phyloP scores from a whole-genome alignment of 2,113 vertebrate genomes.

The Cygnus buccinator region DNA sequence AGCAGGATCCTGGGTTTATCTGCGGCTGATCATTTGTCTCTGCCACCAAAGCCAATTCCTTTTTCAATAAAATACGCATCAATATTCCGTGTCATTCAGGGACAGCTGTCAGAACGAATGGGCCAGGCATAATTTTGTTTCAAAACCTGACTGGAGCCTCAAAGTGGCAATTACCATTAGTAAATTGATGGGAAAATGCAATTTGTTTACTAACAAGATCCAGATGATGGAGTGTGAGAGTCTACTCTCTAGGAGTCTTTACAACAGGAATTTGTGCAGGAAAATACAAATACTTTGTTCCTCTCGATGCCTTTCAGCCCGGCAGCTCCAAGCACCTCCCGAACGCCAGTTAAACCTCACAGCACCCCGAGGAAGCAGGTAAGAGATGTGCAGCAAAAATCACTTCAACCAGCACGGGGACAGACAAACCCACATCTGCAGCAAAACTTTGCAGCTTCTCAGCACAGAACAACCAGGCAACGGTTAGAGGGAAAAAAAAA shows the following conservation, averaged over 20 bases:
- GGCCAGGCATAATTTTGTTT: constrained; percentile 22
- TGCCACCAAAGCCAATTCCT: background rate
- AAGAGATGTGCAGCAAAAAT: background rate
- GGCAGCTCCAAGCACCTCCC: background rate
- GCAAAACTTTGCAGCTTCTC: background rate
- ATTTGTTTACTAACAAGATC: constrained; percentile 60
- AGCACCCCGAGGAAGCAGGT: background rate
- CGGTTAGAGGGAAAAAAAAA: background rate
- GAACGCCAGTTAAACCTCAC: background rate
- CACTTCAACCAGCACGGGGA: background rate
- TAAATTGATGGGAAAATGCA: constrained; percentile 46
- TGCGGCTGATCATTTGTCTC: background rate
- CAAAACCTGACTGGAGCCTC: constrained; percentile 51
- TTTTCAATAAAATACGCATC: background rate
- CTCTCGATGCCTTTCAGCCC: background rate
- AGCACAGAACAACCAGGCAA: background rate
- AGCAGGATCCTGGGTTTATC: background rate
- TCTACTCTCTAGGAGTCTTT: background rate
- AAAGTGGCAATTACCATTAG: constrained; percentile 55
- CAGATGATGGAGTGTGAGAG: constrained; percentile 12
- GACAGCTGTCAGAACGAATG: constrained; percentile 38
- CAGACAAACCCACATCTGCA: background rate
- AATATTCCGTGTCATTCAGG: constrained; percentile 12
- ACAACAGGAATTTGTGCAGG: background rate
- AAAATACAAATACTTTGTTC: constrained; percentile 17